Evolutionary conservation across 2,888 invertebrate genomes (phyloP), one percentile per base, ranked within the genome.

Genomic region (Zele albiditarsus): DNA sequence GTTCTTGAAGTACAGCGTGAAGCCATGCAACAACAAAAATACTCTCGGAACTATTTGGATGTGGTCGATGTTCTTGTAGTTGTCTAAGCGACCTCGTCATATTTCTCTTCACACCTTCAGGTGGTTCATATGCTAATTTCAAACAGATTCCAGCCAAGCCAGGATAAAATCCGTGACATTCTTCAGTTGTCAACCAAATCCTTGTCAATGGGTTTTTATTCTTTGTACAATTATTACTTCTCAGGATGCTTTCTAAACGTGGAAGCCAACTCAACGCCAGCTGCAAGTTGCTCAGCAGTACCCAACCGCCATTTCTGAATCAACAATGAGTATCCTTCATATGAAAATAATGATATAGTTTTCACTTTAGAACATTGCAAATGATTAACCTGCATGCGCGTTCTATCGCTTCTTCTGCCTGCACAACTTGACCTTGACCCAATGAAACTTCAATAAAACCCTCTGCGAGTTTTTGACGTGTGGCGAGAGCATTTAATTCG

Each of bases 1-100:
- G 92, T 89, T 99, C 99, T 88, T 96, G 95, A 70, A 97, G 91
- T 16, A 98, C 91, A 0, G 98, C 97, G 88, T 98, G 98, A 73
- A 96, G 91, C 92, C 96, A 95, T 78, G 97, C 94, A 20, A 98
- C 90, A 6, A 95, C 93, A 82, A 98, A 93, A 74, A 95, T 87
- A 0, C 92, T 90, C 83, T 92, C 91, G 0, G 88, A 84, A 74
- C 86, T 83, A n/a, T 81, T 81, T 23, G 77, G 75, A 60, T 78
- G 67, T 0, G 77, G 71, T 38, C 82, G 82, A 3, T 83, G 82
- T 27, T 85, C 87, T 23, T 83, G 83, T 2, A 89, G 80, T 67
- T 88, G 86, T 5, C 85, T 85, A 6, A 89, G 78, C 0, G 89
- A 89, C 71, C 85, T 82, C 67, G 83, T 87, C 12, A 87, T 83